Percentiles rank a stretch among this genome's conserved stretches.
Conservation (phyloP, 2,113 vertebrate genomes). For the Notothenia rossii region DNA sequence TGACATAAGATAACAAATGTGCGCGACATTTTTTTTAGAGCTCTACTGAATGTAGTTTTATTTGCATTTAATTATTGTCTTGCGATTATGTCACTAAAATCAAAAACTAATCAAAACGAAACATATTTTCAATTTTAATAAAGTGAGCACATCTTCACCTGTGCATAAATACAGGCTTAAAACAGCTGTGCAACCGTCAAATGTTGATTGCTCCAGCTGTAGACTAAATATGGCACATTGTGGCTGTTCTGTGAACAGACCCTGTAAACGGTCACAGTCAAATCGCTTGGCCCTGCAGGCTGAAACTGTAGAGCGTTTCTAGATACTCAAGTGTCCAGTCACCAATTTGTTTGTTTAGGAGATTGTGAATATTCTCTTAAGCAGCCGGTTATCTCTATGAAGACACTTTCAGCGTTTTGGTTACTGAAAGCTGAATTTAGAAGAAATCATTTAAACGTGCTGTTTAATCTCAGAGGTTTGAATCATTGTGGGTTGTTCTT, state of each 20-base stretch:
- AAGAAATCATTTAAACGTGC: background rate
- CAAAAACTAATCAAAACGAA: background rate
- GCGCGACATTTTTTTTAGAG: too few species aligned
- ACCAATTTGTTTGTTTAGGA: background rate
- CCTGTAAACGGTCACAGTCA: slow-evolving; percentile 26
- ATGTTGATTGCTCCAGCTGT: too few species aligned
- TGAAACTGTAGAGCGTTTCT: slow-evolving; percentile 11
- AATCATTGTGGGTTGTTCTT: background rate
- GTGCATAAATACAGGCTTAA: too few species aligned
- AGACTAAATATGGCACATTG: background rate
- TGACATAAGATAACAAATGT: too few species aligned
- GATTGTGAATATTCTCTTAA: background rate
- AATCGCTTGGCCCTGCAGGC: background rate
- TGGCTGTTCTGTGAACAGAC: background rate
- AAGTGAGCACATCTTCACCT: too few species aligned
- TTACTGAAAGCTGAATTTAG: background rate
- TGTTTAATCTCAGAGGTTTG: background rate
- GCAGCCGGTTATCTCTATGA: background rate
- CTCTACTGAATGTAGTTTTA: too few species aligned
- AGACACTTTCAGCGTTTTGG: background rate
- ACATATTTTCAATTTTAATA: background rate
- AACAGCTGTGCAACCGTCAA: too few species aligned
- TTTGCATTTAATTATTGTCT: too few species aligned
- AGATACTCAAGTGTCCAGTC: background rate
- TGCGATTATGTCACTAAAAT: too few species aligned